phyloP scores from a whole-genome alignment of 2,888 invertebrate species.

The Torymus aiolomorphi region DNA sequence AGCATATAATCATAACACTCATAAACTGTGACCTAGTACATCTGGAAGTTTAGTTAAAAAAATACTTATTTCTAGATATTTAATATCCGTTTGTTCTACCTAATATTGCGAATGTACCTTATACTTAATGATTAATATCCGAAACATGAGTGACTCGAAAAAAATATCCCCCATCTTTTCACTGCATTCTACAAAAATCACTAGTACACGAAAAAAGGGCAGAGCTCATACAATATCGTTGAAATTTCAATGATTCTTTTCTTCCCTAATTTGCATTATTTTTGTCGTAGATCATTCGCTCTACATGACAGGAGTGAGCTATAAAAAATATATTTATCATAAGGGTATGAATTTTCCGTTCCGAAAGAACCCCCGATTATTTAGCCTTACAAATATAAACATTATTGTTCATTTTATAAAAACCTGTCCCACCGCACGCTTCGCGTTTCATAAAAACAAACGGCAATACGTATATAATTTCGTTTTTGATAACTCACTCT shows the following conservation, averaged over 20 bases:
- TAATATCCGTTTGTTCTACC: too few species aligned
- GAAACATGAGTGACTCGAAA: not conserved
- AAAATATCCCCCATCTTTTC: too few species aligned
- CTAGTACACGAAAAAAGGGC: slow-evolving; percentile 27
- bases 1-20: too few species aligned
- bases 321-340: slow-evolving; percentile 42
- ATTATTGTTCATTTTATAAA: slow-evolving; percentile 42
- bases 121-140: not conserved
- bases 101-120: too few species aligned
- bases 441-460: slow-evolving; percentile 44
- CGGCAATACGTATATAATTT: slow-evolving; percentile 12
- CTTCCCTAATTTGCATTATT: slow-evolving; percentile 20
- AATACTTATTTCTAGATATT: too few species aligned
- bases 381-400: slow-evolving; percentile 35
- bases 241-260: slow-evolving; percentile 16
- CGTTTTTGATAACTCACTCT: slow-evolving; percentile 54
- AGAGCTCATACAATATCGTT: slow-evolving; percentile 36
- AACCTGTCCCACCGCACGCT: slow-evolving; percentile 4
- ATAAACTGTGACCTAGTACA: too few species aligned
- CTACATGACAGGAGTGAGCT: slow-evolving; percentile 49
- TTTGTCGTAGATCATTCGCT: slow-evolving; percentile 19
- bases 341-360: slow-evolving; percentile 12
- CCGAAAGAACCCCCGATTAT: not conserved
- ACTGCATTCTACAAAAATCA: slow-evolving; percentile 8
- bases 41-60: too few species aligned